A percentile compares a stretch with the other conserved stretches of the same genome.
phyloP scores from a whole-genome alignment of 2,797 vertebrate genomes.

The Pseudochirops corinnae region DNA sequence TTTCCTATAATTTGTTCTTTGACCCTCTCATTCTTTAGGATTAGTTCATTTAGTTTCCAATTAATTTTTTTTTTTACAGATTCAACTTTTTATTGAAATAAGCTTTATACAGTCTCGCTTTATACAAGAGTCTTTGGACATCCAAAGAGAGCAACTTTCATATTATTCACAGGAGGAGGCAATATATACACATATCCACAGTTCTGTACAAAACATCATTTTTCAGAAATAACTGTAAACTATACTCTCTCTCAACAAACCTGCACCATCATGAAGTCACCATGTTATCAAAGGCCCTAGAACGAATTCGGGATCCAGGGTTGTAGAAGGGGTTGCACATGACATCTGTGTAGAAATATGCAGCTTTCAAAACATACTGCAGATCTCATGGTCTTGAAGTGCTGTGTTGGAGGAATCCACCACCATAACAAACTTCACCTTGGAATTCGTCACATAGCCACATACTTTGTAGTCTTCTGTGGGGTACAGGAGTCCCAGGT shows the following conservation, averaged over 20 bases:
- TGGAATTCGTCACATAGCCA: constrained; percentile 98
- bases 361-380: constrained; percentile 98
- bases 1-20: too few species aligned
- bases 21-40: too few species aligned
- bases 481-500: constrained; percentile 97
- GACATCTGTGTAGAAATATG: constrained; percentile 97
- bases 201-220: constrained; percentile 73
- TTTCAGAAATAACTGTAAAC: not conserved
- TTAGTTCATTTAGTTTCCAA: too few species aligned
- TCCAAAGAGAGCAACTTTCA: constrained; percentile 7
- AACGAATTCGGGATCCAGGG: constrained; percentile 95
- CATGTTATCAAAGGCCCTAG: constrained; percentile 94
- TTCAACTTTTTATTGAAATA: not conserved
- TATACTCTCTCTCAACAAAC: constrained; percentile 85
- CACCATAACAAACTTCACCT: constrained; percentile 98
- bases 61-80: too few species aligned
- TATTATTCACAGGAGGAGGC: constrained; percentile 39
- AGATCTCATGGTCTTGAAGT: constrained; percentile 97
- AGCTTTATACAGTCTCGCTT: not conserved
- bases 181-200: constrained; percentile 63
- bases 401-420: constrained; percentile 98
- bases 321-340: constrained; percentile 99
- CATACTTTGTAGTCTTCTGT: constrained; percentile 99
- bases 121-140: not conserved
- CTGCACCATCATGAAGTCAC: constrained; percentile 97